Base-by-base conservation (phyloP, 2,797 vertebrate species). In the Sebastes trivittatus region DNA sequence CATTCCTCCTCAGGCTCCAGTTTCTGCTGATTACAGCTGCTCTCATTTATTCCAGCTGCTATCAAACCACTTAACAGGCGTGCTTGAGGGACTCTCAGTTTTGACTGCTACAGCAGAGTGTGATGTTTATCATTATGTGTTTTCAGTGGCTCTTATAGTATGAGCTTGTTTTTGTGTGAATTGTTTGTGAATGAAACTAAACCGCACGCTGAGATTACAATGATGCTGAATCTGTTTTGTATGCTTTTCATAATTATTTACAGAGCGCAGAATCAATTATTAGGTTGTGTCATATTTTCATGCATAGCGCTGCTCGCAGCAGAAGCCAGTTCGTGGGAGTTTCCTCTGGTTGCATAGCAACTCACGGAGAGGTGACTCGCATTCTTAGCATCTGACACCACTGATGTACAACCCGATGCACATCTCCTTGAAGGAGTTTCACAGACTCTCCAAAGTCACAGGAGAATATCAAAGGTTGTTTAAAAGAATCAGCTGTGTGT, bases 1-100 rank as follows among this genome's bases (percentile, higher is more conserved):
- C 55, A 75, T 81, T 73, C 75, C 58, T 88, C 82, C 56, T 83
- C 42, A 11, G 75, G 78, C 87, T 89, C 58, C 32, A 60, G 64
- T 85, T 88, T 90, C 65, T 87, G 85, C 84, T 87, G 85, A 88
- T 84, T 79, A 52, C 74, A 84, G 89, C 86, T 75, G 83, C 63
- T 87, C 42, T 77, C 74, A 27, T 83, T 90, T 81, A 81, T 72
- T 80, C 75, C 88, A 84, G 75, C 81, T 82, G 84, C 83, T 81
- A 62, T 81, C 78, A 79, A 87, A 89, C 38, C 87, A 88, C 73
- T 87, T 74, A 80, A 69, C 69, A 82, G 65, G 59, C 66, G 30
- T 11, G 83, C 85, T 77, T 36, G 25, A 76, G 61, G 66, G 66
- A 64, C 72, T 46, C 36, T 84, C 64, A 78, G 54, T 42, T 77